These are phyloP conservation scores for Epizoanthus rinbou DNA, from an alignment of 92 coral and sea anemone species.

Conservation along the genomic window DNA sequence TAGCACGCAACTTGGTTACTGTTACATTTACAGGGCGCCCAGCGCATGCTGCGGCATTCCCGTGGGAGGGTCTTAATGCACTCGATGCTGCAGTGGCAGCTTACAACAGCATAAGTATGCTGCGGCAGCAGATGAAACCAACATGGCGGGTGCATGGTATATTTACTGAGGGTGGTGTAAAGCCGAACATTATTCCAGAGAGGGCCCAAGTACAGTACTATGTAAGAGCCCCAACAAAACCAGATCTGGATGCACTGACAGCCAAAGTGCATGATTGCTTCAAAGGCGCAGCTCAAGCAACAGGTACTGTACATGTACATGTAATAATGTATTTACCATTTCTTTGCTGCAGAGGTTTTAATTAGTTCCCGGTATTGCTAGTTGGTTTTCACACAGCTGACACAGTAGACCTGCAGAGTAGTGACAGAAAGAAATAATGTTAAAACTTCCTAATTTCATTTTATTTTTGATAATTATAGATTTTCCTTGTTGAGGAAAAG, in stretches of 20 bases:
- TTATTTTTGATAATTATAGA: too few relatives aligned
- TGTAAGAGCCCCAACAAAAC: slow-evolving; percentile 62
- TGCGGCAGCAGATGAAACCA: slow-evolving; percentile 91
- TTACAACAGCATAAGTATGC: slow-evolving; percentile 65
- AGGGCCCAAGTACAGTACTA: slow-evolving; percentile 52
- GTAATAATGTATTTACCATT: too few relatives aligned
- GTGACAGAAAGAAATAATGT: too few relatives aligned
- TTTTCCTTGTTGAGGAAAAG: too few relatives aligned
- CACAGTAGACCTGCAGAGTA: too few relatives aligned
- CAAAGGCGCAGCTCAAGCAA: slow-evolving; percentile 77
- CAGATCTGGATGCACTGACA: slow-evolving; percentile 49
- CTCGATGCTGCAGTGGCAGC: slow-evolving; percentile 87
- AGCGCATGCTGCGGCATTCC: slow-evolving; percentile 89
- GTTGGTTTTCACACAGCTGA: too few relatives aligned
- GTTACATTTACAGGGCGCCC: slow-evolving; percentile 76
- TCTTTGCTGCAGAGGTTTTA: too few relatives aligned
- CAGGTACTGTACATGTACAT: slow-evolving; percentile 40
- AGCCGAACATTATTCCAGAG: slow-evolving; percentile 53
- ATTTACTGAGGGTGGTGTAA: slow-evolving; percentile 64
- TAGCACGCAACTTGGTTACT: slow-evolving; percentile 42
- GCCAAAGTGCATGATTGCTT: slow-evolving; percentile 66
- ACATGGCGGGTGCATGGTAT: slow-evolving; percentile 81
- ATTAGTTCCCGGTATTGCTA: too few relatives aligned
- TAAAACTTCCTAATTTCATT: too few relatives aligned
- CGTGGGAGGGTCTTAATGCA: slow-evolving; percentile 91